phyloP scores from a whole-genome alignment of 1,140 invertebrate species.

The Drosophila pandora region DNA sequence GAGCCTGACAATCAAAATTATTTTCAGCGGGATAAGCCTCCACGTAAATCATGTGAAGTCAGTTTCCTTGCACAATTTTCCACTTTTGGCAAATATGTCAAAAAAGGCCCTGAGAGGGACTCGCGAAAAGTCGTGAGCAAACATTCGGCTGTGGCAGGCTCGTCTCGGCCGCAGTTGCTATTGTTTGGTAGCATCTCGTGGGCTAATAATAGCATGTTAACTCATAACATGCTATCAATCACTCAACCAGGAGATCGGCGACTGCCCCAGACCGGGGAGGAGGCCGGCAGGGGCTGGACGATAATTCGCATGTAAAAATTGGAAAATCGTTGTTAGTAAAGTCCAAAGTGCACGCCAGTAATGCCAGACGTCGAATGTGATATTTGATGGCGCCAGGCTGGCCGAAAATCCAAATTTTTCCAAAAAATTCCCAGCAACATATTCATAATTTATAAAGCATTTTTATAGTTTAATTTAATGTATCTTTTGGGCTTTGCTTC shows the following conservation, averaged over 20 bases:
- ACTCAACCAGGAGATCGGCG: conserved; percentile 36
- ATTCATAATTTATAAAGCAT: no score
- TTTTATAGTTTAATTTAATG: not conserved
- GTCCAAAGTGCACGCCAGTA: conserved; percentile 21
- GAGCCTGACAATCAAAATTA: conserved; percentile 62
- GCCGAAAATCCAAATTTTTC: not conserved
- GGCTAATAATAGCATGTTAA: conserved; percentile 78
- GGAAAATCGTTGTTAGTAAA: conserved; percentile 57
- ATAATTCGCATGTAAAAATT: conserved; percentile 81
- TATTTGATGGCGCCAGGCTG: conserved; percentile 40
- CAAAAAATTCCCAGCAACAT: not conserved
- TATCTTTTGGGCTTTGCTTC: not conserved
- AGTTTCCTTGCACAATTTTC: conserved; percentile 79
- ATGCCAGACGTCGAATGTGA: conserved; percentile 31
- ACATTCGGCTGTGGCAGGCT: conserved; percentile 61
- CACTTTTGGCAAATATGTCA: conserved; percentile 77
- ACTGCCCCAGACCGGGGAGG: not conserved
- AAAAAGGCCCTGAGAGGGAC: conserved; percentile 50
- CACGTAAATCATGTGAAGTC: conserved; percentile 81
- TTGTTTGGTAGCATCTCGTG: conserved; percentile 73
- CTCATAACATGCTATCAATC: conserved; percentile 81
- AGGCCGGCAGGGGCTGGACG: conserved; percentile 11
- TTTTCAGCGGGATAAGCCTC: conserved; percentile 54
- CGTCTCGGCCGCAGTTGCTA: conserved; percentile 19
- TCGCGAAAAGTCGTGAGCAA: conserved; percentile 73